Conservation (phyloP, 2,888 invertebrate species). For the Ectemnius continuus region DNA sequence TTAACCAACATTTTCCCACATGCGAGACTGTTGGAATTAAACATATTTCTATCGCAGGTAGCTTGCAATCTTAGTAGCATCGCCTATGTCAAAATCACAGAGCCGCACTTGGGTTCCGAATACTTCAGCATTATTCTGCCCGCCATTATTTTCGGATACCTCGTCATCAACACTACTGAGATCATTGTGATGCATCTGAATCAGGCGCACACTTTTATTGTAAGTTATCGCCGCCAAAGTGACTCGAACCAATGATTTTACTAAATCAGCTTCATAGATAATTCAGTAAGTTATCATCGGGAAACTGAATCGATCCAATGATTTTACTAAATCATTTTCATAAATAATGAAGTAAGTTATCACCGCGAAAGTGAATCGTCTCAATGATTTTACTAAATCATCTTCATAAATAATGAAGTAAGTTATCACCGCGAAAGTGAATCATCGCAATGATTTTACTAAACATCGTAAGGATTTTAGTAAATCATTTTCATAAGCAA, state of each 20-base stretch:
- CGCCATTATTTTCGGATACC: constrained; percentile 61
- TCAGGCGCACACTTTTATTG: constrained; percentile 49
- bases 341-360: too few relatives aligned
- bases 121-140: constrained; percentile 59
- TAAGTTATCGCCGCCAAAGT: constrained; percentile 30
- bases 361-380: too few relatives aligned
- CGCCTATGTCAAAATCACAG: constrained; percentile 43
- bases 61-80: constrained; percentile 59
- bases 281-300: too few relatives aligned
- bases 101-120: constrained; percentile 51
- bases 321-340: too few relatives aligned
- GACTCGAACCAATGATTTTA: too few relatives aligned
- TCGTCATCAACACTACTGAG: constrained; percentile 60
- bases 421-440: too few relatives aligned
- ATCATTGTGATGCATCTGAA: constrained; percentile 36
- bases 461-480: too few relatives aligned
- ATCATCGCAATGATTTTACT: too few relatives aligned
- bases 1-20: background rate
- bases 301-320: too few relatives aligned
- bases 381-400: too few relatives aligned
- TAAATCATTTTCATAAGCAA: constrained; percentile 51
- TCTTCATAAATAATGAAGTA: too few relatives aligned
- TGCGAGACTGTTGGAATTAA: background rate
- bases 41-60: constrained; percentile 43
- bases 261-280: too few relatives aligned